Conservation (phyloP, 2,888 invertebrate species). For the Lithodes maja region DNA sequence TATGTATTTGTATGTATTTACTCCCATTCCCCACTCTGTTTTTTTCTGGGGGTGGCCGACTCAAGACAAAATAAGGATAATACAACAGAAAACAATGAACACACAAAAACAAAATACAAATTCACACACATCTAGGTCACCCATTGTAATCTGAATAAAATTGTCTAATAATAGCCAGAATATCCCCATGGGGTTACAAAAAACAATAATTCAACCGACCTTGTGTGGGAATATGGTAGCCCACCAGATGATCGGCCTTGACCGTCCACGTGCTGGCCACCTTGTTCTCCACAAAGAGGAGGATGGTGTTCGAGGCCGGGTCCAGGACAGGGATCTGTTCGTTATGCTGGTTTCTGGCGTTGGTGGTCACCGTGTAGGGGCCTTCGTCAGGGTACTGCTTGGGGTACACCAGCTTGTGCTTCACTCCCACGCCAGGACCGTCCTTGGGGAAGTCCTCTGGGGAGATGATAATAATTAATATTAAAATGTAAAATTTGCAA, state of each 20-base stretch:
- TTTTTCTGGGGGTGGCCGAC: too few species aligned
- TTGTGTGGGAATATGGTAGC: constrained; percentile 18
- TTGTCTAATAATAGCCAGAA: too few species aligned
- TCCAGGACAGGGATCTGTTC: not conserved
- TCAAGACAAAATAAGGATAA: too few species aligned
- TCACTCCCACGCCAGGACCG: not conserved
- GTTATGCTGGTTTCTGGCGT: constrained; percentile 56
- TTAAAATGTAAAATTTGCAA: too few species aligned
- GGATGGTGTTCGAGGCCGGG: constrained; percentile 14
- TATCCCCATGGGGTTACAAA: too few species aligned
- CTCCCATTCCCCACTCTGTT: too few species aligned
- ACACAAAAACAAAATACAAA: too few species aligned
- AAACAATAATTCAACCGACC: not conserved
- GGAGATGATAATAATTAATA: too few species aligned
- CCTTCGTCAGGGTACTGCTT: not conserved
- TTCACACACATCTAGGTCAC: too few species aligned
- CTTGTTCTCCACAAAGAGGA: constrained; percentile 38
- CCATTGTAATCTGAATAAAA: too few species aligned
- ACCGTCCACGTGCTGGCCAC: constrained; percentile 45
- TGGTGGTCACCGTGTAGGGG: constrained; percentile 30
- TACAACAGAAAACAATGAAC: too few species aligned
- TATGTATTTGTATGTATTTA: too few species aligned
- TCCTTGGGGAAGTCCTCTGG: constrained; percentile 53
- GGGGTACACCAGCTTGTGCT: constrained; percentile 10
- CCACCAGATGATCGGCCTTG: not conserved